Conservation (phyloP, 2,888 invertebrate species). For the Lacanobia oleracea region DNA sequence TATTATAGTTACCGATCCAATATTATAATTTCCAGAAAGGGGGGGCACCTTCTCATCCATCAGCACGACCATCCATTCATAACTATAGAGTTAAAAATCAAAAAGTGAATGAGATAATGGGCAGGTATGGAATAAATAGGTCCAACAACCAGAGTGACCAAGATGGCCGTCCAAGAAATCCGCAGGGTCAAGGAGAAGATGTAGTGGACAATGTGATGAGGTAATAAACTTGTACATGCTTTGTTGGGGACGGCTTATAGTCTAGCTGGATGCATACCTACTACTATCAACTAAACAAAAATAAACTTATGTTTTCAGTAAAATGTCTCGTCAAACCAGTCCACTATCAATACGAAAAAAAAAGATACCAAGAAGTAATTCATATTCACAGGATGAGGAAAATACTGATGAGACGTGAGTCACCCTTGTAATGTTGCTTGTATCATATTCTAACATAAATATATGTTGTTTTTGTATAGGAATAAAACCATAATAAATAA, state of each 20-base stretch:
- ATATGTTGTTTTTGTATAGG: slow-evolving; percentile 3
- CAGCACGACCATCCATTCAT: slow-evolving; percentile 79
- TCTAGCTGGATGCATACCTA: neutral
- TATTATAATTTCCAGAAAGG: slow-evolving; percentile 70
- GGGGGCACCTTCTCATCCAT: slow-evolving; percentile 74
- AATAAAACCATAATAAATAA: slow-evolving; percentile 9
- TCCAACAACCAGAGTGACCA: slow-evolving; percentile 41
- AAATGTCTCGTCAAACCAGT: slow-evolving; percentile 65
- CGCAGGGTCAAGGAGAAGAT: slow-evolving; percentile 70
- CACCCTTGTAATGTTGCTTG: slow-evolving; percentile 8
- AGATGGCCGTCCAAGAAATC: neutral
- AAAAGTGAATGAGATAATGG: slow-evolving; percentile 71
- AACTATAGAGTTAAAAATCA: slow-evolving; percentile 48
- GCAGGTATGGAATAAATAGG: slow-evolving; percentile 69
- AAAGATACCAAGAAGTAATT: slow-evolving; percentile 60
- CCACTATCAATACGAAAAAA: slow-evolving; percentile 62
- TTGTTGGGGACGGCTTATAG: neutral
- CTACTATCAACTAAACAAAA: neutral
- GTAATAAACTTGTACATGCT: slow-evolving; percentile 62
- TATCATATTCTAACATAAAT: slow-evolving; percentile 25
- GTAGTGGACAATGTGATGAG: slow-evolving; percentile 83
- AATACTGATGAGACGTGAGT: slow-evolving; percentile 68
- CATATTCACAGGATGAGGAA: slow-evolving; percentile 62
- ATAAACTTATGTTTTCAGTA: slow-evolving; percentile 65
- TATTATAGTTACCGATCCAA: neutral